These are phyloP conservation scores for Xenus cinereus DNA, from an alignment of 2,113 vertebrate genomes.

Conservation along the genomic window DNA sequence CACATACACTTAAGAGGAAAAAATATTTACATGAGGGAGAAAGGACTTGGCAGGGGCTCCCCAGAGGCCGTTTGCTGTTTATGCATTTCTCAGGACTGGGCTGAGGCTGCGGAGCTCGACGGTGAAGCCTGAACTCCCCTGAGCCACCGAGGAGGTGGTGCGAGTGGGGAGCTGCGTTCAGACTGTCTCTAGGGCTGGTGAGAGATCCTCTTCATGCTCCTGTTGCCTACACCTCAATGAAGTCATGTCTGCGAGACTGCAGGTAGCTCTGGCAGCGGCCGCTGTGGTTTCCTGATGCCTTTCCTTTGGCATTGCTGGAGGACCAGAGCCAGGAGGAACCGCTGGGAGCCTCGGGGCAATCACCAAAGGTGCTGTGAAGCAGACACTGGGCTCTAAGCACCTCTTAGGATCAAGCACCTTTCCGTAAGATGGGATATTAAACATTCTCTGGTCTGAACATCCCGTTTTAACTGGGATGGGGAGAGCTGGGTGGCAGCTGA, in stretches of 20 bases:
- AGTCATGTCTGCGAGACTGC: neutral
- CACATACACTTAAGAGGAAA: neutral
- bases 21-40: constrained; percentile 49
- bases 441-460: neutral
- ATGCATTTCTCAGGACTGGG: neutral
- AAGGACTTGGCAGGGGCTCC: constrained; percentile 30
- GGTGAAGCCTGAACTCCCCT: neutral
- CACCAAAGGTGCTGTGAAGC: neutral
- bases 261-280: neutral
- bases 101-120: neutral
- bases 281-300: neutral
- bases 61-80: neutral
- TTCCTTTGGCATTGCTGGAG: neutral
- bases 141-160: rapidly evolving
- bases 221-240: neutral
- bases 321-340: neutral
- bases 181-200: neutral
- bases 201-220: neutral
- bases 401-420: neutral
- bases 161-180: rapidly evolving
- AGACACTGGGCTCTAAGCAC: neutral
- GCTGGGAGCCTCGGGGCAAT: neutral
- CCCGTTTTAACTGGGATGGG: neutral
- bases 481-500: neutral
- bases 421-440: neutral